phyloP scores from a whole-genome alignment of 2,113 vertebrate genomes.

The Pogona vitticeps region DNA sequence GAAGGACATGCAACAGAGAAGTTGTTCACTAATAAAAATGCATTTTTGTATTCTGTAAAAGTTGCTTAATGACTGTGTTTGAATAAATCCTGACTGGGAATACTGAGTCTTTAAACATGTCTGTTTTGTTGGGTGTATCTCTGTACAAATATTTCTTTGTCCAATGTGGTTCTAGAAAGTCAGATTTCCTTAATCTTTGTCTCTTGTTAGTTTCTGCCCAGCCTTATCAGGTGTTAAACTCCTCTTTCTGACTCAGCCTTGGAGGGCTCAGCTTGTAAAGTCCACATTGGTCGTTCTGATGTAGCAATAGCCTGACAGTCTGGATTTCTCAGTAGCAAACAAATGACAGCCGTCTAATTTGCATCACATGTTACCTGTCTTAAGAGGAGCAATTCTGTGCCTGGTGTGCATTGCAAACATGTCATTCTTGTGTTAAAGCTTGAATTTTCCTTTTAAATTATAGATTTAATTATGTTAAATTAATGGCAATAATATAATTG shows the following conservation, averaged over 20 bases:
- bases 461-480: too few relatives aligned
- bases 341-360: not conserved
- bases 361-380: not conserved
- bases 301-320: not conserved
- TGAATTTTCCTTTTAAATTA: too few relatives aligned
- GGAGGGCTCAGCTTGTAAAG: not conserved
- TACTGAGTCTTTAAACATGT: not conserved
- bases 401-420: not conserved
- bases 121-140: not conserved
- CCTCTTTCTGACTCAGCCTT: not conserved
- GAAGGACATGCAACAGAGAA: not conserved
- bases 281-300: not conserved
- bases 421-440: not conserved
- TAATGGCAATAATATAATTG: too few relatives aligned
- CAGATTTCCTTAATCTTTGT: not conserved
- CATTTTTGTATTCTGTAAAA: not conserved
- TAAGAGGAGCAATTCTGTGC: not conserved
- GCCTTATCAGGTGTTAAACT: not conserved
- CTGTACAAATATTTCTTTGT: not conserved
- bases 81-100: not conserved
- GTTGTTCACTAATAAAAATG: not conserved
- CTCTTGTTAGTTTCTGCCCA: not conserved
- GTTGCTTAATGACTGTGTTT: not conserved
- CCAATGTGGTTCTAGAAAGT: not conserved
- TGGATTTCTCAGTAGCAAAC: slow-evolving; percentile 6